These are phyloP conservation scores for Drosophila longiperda DNA, from an alignment of 2,888 invertebrate species.

Conservation along the genomic window DNA sequence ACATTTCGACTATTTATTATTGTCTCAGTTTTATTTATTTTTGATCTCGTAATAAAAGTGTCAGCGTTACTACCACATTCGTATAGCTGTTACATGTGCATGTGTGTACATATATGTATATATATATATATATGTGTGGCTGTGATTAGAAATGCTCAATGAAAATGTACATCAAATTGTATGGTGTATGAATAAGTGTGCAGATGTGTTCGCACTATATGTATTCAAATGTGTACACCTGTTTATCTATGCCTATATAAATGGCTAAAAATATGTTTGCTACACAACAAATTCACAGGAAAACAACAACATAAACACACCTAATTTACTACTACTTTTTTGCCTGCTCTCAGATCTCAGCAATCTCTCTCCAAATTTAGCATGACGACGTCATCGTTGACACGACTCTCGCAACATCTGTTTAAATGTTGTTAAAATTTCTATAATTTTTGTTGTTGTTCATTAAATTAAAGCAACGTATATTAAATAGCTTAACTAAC, in stretches of 20 bases:
- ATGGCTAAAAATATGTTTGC: conserved; percentile 53
- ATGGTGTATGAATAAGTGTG: neutral
- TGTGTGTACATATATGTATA: neutral
- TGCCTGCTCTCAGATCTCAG: conserved; percentile 27
- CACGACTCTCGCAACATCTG: conserved; percentile 53
- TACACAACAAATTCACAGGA: conserved; percentile 6
- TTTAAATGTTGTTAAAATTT: conserved; percentile 31
- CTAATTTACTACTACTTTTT: conserved; percentile 10
- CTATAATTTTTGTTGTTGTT: neutral
- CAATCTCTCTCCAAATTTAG: conserved; percentile 54
- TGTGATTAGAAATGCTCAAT: neutral
- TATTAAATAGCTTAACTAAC: neutral
- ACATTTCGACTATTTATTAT: conserved; percentile 1
- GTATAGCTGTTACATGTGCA: neutral
- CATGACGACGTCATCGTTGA: conserved; percentile 67
- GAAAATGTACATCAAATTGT: neutral
- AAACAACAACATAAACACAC: conserved; percentile 33
- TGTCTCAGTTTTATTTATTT: conserved; percentile 4
- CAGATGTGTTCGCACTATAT: conserved; percentile 2
- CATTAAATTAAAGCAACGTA: neutral
- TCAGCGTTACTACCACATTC: conserved; percentile 3
- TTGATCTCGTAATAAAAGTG: conserved; percentile 10
- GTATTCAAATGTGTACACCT: conserved; percentile 23
- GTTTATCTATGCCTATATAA: conserved; percentile 24
- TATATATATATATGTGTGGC: neutral